Conservation (phyloP, 2,888 invertebrate genomes). For the Ophonus ardosiacus region DNA sequence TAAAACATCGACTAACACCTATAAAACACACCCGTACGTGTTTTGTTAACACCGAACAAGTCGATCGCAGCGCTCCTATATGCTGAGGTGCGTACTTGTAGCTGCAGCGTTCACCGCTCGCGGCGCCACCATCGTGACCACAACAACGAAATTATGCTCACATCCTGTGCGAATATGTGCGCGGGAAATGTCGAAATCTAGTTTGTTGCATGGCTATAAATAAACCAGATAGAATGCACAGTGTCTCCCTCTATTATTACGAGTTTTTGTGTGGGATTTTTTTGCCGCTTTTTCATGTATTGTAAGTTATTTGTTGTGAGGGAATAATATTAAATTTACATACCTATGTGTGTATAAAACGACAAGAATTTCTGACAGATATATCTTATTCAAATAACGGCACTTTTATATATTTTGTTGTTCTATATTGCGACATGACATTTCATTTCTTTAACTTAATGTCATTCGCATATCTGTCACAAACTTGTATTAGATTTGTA, state of each 20-base stretch:
- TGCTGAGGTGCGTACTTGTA: constrained; percentile 17
- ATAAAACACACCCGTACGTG: constrained; percentile 62
- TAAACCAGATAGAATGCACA: constrained; percentile 45
- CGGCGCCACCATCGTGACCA: constrained; percentile 49
- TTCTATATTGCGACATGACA: not conserved
- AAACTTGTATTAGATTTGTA: not conserved
- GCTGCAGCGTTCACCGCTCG: not conserved
- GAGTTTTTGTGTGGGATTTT: constrained; percentile 14
- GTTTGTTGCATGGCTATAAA: constrained; percentile 46
- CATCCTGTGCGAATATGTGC: constrained; percentile 49
- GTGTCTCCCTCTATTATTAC: constrained; percentile 23
- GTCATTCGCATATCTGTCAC: not conserved
- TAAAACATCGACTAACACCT: constrained; percentile 53
- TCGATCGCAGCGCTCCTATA: constrained; percentile 32
- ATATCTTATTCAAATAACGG: constrained; percentile 21
- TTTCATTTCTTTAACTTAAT: constrained; percentile 14
- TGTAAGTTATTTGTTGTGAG: constrained; percentile 14
- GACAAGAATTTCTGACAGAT: not conserved
- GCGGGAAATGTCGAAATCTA: constrained; percentile 55
- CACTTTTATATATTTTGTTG: not conserved
- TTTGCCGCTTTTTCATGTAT: constrained; percentile 8
- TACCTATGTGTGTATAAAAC: not conserved
- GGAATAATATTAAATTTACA: constrained; percentile 13
- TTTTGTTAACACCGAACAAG: constrained; percentile 59
- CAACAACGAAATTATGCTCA: constrained; percentile 57